Percentiles rank a stretch among this genome's conserved stretches.
Conservation (phyloP, 2,113 vertebrate species). For the rabbit (Oryctolagus cuniculus) region mOryCun1.1 NC_091435.1:93427001-93427500, state of each 20-base stretch:
- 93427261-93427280: not conserved
- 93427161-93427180: not conserved
- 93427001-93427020: not conserved
- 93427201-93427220: too few relatives aligned
- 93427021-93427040: fast-evolving
- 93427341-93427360: fast-evolving
- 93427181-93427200: not conserved
- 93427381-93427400: not conserved
- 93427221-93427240: not conserved
- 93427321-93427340: not conserved
- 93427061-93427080: not conserved
- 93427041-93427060: not conserved
- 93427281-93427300: not conserved
- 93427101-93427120: not conserved
- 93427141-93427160: fast-evolving
- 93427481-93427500: constrained; percentile 43
- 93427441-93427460: constrained; percentile 38
- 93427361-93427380: not conserved
- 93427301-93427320: not conserved
- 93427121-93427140: not conserved
- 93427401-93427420: not conserved
- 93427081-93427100: fast-evolving
- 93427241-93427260: not conserved
- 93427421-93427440: not conserved
- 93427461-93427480: constrained; percentile 60